These are phyloP conservation scores for Hesperia comma DNA, from an alignment of 2,888 invertebrate species.

Conservation along the genomic window DNA sequence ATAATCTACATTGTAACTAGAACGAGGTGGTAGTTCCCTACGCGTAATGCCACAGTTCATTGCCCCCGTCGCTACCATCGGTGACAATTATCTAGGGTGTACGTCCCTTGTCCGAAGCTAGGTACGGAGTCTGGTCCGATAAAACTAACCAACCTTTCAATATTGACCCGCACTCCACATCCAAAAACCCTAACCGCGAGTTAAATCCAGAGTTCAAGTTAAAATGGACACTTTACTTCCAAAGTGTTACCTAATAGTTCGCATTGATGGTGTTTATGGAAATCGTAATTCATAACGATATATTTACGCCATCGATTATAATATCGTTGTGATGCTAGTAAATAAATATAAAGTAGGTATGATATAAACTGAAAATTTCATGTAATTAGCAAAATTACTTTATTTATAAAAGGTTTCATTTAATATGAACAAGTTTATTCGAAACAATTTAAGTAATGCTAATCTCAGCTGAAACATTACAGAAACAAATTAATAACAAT, in stretches of 20 bases:
- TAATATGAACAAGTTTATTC: too few species aligned
- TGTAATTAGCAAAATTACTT: too few species aligned
- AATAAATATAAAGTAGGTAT: too few species aligned
- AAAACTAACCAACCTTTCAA: slow-evolving; percentile 44
- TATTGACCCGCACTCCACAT: slow-evolving; percentile 43
- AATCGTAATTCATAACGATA: slow-evolving; percentile 47
- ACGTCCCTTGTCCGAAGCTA: slow-evolving; percentile 51
- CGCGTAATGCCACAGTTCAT: slow-evolving; percentile 58
- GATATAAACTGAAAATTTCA: too few species aligned
- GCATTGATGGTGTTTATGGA: slow-evolving; percentile 52
- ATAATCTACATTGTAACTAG: slow-evolving; percentile 8
- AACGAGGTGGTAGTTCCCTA: slow-evolving; percentile 40
- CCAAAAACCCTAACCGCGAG: slow-evolving; percentile 8
- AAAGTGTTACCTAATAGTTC: slow-evolving; percentile 51
- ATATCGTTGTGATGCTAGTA: neutral
- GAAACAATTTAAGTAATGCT: too few species aligned
- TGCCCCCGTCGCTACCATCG: slow-evolving; percentile 52
- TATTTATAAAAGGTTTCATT: too few species aligned
- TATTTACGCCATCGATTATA: slow-evolving; percentile 7
- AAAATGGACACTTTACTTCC: slow-evolving; percentile 45
- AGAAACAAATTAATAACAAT: too few species aligned
- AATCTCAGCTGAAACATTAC: too few species aligned
- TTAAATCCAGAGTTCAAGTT: slow-evolving; percentile 40
- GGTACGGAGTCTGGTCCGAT: slow-evolving; percentile 47
- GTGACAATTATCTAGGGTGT: slow-evolving; percentile 64